Evolutionary conservation across 2,797 vertebrate species (phyloP), one percentile per base, ranked within the genome.

Genomic region (Hephaestus fuliginosus): DNA sequence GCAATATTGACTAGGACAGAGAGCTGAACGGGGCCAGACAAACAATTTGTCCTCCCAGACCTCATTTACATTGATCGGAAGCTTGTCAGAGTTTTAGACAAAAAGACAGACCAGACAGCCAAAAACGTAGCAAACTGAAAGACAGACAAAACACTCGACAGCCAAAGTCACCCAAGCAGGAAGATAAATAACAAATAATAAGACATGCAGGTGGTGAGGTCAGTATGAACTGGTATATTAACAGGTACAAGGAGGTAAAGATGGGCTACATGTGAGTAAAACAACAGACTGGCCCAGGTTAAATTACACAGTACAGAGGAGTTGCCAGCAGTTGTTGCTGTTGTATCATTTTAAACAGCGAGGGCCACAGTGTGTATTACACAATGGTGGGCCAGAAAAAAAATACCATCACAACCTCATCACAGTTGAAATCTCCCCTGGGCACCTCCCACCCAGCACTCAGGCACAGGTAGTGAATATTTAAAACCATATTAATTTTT

Each of bases 381-480:
- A 76, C 70, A 78, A 68, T 48, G 51, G 22, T 33, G n/a, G 57
- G 43, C 41, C 64, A 61, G 12, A 25, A 51, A 74, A 74, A 76
- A 67, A 33, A 33, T 33, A 33, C 30, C 80, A 80, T 69, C 77
- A 48, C 73, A 78, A 30, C 62, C 78, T 75, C 77, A 68, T 86
- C 78, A 67, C 0, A 66, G 77, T 39, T 88, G 30, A 88, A 80
- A 73, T 82, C 74, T 85, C 76, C 91, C 88, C 71, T 18, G 63
- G 74, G 85, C 79, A 6, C 80, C 81, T 77, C 74, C 86, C 84
- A 78, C 86, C 82, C 30, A 36, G 70, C 80, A 70, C 86, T 82
- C 82, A 70, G 62, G 71, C 86, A 39, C 82, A 89, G 88, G 74
- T 86, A 86, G 75, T 92, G 88, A 93, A 92, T 92, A 91, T 92